Percentiles rank a stretch among this genome's conserved stretches.
phyloP scores from a whole-genome alignment of 2,888 invertebrate genomes.

The Eretmocerus hayati region DNA sequence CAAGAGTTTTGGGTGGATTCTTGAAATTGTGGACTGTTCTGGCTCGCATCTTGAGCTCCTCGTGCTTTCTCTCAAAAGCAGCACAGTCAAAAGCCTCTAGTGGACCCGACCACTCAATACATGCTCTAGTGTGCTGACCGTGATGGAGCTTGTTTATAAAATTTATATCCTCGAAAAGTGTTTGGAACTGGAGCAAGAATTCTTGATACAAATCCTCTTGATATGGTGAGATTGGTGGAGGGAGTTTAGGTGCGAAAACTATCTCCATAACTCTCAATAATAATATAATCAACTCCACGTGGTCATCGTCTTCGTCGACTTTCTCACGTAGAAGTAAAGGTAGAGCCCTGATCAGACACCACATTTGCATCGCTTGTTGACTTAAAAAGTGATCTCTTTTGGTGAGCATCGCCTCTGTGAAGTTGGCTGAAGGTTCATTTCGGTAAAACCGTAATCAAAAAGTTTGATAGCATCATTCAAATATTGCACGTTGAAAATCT shows the following conservation, averaged over 20 bases:
- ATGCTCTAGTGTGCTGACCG: constrained; percentile 15
- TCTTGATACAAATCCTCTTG: neutral
- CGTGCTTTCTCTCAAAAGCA: constrained; percentile 13
- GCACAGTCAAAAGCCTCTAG: neutral
- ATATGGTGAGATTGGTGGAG: constrained; percentile 2
- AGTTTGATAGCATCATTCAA: constrained; percentile 16
- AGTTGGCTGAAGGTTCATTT: constrained; percentile 10
- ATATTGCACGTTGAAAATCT: constrained; percentile 5
- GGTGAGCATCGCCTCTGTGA: constrained; percentile 14
- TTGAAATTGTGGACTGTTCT: constrained; percentile 21
- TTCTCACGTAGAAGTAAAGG: constrained; percentile 20
- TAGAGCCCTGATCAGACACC: constrained; percentile 15
- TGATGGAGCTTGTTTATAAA: constrained; percentile 19
- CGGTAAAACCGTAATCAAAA: constrained; percentile 2
- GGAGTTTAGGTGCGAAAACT: constrained; percentile 6
- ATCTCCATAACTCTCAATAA: constrained; percentile 1
- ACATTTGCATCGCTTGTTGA: constrained; percentile 22
- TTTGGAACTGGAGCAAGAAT: neutral
- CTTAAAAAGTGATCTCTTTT: constrained; percentile 18
- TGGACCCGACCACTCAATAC: neutral
- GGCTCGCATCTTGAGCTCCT: constrained; percentile 10
- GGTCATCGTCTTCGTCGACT: constrained; percentile 12
- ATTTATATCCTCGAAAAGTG: neutral
- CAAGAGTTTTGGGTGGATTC: constrained; percentile 20
- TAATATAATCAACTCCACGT: constrained; percentile 8